Evolutionary conservation across 2,888 invertebrate genomes (phyloP), one percentile per base, ranked within the genome.

Genomic region (Polietes domitor): DNA sequence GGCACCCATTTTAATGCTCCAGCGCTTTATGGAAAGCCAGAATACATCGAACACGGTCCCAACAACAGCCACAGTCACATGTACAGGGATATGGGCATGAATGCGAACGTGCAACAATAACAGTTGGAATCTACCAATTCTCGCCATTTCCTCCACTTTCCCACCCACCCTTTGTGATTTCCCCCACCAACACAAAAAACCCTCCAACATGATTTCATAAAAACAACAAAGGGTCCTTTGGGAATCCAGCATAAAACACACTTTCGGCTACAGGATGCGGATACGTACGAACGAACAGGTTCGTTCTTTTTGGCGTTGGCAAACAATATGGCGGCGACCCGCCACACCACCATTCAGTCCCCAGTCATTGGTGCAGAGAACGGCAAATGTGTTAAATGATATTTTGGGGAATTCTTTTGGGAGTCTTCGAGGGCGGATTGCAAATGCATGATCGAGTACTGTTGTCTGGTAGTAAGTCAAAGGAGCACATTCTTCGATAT

Each of bases 1-100:
- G 83, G 86, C 86, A 85, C 82, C 87, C 86, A 86, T 86, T 86
- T 86, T 85, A 80, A 76, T 81, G 79, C 77, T 84, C n/a, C 68
- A 81, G 43, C 68, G 76, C 76, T 71, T 83, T 73, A 78, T 72
- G 26, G 2, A 72, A 78, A 78, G 17, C 47, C 50, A 78, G 19
- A 17, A 68, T 28, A n/a, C 24, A 37, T 17, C 71, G 50, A 28
- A 26, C 53, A 77, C 26, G 32, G n/a, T n/a, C 47, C 41, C 70
- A 70, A 15, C 37, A 21, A 4, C 50, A 70, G 47, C 24, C 26
- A 10, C 26, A 47, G 19, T 7, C 47, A 47, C 47, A 47, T 47
- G 47, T 21, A 68, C 72, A 70, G n/a, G n/a, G 63, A 75, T 26
- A 24, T 50, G 32, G 55, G 55, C 28, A 32, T 50, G 76, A 58